Base-by-base conservation (phyloP, 1,140 invertebrate genomes). In the Neomicropteryx cornuta region DNA sequence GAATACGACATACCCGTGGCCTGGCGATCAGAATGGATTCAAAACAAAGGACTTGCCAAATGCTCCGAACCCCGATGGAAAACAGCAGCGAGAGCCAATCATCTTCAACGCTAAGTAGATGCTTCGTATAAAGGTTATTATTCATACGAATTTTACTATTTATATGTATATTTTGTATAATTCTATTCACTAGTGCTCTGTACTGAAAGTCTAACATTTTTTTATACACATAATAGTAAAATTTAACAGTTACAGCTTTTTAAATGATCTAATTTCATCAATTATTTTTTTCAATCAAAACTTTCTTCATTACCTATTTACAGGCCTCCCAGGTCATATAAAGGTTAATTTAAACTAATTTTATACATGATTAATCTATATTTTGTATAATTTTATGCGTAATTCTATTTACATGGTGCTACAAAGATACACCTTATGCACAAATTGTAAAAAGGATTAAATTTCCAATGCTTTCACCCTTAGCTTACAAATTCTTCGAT, bases 1-100 rank as follows among this genome's bases (percentile, higher is more conserved):
- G 51, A 79, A 83, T 5, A 71, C 72, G 32, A 60, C 71, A n/a
- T 88, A 84, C 58, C 49, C 69, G 14, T 89, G 83, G 83, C 57
- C 58, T 3, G 46, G 45, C 22, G 46, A 47, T 24, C 44, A 47
- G 31, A 42, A 42, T 8, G 43, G 45, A 8, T 47, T 39, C 36
- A 42, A 21, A 17, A 28, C 45, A 2, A 27, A 41, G 20, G 39
- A 42, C 11, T 36, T 47, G 38, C 46, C 46, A 2, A 45, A 44
- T 22, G 38, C 46, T 8, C 35, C 45, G 8, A 17, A 43, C 32
- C 39, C 43, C 18, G 43, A 45, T 10, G 40, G 34, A 18, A 37
- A 33, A 10, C 28, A 47, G 33, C 40, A 36, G 20, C 28, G 43
- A 20, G 14, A 39, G 1, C 46, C 46, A 11, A 45, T 47, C n/a